Evolutionary conservation across 2,113 vertebrate genomes (phyloP), one percentile per base, ranked within the genome.

Genomic region (Cairina moschata): DNA sequence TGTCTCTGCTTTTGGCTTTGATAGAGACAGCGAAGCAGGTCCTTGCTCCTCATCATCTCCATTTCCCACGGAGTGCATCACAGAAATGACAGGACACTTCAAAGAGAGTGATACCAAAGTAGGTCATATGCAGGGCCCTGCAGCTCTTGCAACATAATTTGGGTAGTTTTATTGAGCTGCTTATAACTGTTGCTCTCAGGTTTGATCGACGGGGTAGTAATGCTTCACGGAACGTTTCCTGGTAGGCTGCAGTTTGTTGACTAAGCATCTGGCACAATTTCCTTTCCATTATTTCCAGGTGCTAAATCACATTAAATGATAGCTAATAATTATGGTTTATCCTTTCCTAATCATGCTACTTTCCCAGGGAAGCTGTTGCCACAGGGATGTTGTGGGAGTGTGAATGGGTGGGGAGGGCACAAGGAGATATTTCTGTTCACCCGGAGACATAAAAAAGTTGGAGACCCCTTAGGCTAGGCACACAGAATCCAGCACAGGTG

Each of bases 341-440:
- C 90, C 93, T 78, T 8, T 75, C 76, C 93, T 79, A 78, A 92
- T 91, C 88, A 7, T 29, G 69, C 85, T 66, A 14, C 93, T 96
- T 96, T 96, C 95, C 93, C 95, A 96, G 90, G 85, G 79, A 95
- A 96, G 90, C 82, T 90, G 88, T 94, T 97, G 92, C 95, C 92
- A 96, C 95, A 81, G 95, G 96, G 96, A 12, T 88, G 83, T 91
- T 96, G 91, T 96, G 80, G 90, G 90, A 78, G 86, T 67, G 93
- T 20, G 86, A 20, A 96, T 66, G 90, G 86, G 91, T 95, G 95
- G 86, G 88, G 68, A 96, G 86, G 76, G 52, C 90, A 91, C 34
- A 25, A 7, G 65, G 52, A 94, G 94, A 79, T 81, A 74, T 59
- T 95, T 63, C 93, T 90, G 79, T 28, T 94, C 83, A 94, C 90